Conservation (phyloP, 2,797 vertebrate genomes). For the Leptoclinus maculatus region DNA sequence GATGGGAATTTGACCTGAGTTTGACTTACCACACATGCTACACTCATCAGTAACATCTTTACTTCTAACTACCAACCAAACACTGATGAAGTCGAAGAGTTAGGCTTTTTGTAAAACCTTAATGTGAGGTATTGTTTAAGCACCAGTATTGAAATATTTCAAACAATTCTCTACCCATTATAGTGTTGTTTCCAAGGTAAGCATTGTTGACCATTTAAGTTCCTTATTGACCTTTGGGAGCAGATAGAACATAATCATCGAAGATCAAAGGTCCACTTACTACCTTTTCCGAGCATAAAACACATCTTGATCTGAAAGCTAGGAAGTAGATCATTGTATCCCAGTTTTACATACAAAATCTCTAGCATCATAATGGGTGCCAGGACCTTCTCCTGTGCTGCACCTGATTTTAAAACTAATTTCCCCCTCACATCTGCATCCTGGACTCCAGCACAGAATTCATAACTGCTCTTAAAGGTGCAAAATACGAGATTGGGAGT, state of each 20-base stretch:
- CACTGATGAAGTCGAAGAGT: background rate
- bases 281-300: background rate
- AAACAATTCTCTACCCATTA: background rate
- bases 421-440: no score
- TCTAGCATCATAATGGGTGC: no score
- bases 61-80: background rate
- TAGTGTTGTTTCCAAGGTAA: background rate
- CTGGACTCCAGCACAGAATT: no score
- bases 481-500: no score
- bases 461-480: no score
- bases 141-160: background rate
- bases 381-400: no score
- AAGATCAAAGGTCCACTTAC: background rate
- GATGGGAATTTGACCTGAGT: background rate
- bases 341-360: no score
- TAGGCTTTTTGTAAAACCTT: background rate
- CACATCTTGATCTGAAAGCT: background rate
- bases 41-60: background rate
- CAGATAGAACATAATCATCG: background rate
- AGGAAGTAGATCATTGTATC: background rate
- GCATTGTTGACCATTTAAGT: background rate
- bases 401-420: no score
- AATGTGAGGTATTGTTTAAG: background rate
- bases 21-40: background rate
- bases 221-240: background rate